Conservation (phyloP, 2,113 vertebrate genomes). For the Todiramphus chloris region DNA sequence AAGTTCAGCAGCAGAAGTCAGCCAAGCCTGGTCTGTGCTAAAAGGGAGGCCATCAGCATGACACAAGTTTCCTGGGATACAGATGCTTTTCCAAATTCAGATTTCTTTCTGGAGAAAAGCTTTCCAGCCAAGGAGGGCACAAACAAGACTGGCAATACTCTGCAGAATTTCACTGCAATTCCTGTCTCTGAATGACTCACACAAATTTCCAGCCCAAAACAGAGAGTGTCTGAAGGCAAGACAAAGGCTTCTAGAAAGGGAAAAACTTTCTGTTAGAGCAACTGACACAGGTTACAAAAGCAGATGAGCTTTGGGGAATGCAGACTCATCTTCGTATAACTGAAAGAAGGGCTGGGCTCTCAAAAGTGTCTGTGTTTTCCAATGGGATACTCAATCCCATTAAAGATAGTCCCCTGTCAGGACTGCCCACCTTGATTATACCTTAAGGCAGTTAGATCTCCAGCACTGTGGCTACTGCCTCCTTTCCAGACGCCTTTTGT, state of each 20-base stretch:
- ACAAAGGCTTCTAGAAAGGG: not conserved
- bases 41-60: not conserved
- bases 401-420: not conserved
- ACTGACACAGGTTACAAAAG: not conserved
- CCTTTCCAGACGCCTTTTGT: not conserved
- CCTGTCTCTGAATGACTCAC: not conserved
- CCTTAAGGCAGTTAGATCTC: not conserved
- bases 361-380: not conserved
- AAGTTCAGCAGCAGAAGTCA: not conserved
- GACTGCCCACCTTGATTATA: not conserved
- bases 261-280: not conserved
- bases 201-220: not conserved
- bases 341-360: not conserved
- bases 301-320: not conserved
- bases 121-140: not conserved
- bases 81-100: not conserved
- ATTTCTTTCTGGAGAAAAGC: not conserved
- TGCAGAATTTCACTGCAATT: not conserved
- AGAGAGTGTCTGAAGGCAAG: not conserved
- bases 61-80: not conserved
- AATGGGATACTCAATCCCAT: not conserved
- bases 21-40: not conserved
- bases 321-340: not conserved
- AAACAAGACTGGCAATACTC: not conserved
- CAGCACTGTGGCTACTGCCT: not conserved